These are phyloP conservation scores for Rapana venosa DNA, from an alignment of 2,888 invertebrate genomes.

Conservation along the genomic window DNA sequence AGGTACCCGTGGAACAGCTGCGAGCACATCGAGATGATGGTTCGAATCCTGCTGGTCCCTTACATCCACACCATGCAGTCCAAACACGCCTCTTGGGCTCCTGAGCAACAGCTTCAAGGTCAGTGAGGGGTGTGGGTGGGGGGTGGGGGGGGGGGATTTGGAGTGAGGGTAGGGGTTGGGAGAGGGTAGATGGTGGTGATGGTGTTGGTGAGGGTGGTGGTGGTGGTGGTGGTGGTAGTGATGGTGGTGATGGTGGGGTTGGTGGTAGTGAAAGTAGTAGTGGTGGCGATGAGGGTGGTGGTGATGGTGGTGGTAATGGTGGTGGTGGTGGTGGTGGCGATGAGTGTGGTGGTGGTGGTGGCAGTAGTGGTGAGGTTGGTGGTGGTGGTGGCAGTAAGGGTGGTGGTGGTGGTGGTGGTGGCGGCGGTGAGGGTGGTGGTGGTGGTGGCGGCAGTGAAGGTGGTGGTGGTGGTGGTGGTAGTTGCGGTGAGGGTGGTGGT, in stretches of 20 bases:
- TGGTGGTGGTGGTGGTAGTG: no score
- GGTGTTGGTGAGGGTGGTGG: neutral
- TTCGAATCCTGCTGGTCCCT: conserved; percentile 26
- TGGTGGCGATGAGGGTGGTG: no score
- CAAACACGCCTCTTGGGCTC: conserved; percentile 13
- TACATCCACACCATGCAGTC: neutral
- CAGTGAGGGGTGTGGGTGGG: neutral
- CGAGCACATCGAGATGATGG: conserved; percentile 31
- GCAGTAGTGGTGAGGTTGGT: neutral
- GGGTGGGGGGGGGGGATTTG: neutral
- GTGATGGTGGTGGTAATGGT: no score
- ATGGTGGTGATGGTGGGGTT: no score
- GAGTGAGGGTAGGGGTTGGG: neutral
- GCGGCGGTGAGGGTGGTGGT: neutral
- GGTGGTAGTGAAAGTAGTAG: no score
- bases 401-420: neutral
- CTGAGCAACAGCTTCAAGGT: conserved; percentile 20
- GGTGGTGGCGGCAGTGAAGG: no score
- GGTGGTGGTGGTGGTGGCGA: no score
- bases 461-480: no score
- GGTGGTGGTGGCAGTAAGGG: neutral
- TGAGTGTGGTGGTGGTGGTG: no score
- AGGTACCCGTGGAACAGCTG: conserved; percentile 24
- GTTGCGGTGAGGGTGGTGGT: no score
- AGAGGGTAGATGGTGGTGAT: neutral